These are phyloP conservation scores for Tiaroga cobitis DNA, from an alignment of 2,797 vertebrate genomes.

Conservation along the genomic window DNA sequence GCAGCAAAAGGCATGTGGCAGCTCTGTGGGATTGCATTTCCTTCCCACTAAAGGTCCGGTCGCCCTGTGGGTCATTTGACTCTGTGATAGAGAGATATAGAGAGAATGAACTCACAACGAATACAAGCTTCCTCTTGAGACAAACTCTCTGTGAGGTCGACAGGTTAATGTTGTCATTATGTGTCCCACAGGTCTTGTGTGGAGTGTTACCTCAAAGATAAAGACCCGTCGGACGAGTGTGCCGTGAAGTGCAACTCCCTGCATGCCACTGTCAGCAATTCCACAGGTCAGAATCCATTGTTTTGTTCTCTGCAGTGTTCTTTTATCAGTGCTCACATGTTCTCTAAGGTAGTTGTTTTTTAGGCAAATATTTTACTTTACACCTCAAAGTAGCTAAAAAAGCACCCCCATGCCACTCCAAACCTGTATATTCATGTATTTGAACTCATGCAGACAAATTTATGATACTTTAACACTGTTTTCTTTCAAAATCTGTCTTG, in stretches of 20 bases:
- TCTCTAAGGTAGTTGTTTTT: conserved; percentile 3
- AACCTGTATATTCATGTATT: background rate
- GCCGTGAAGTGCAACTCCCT: conserved; percentile 82
- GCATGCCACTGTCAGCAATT: conserved; percentile 82
- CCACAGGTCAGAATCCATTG: conserved; percentile 79
- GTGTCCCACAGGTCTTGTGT: conserved; percentile 85
- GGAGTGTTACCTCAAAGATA: conserved; percentile 88
- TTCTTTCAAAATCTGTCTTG: background rate
- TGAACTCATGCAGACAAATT: background rate
- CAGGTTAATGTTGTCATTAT: conserved; percentile 61
- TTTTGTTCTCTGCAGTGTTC: conserved; percentile 4
- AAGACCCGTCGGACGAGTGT: conserved; percentile 79
- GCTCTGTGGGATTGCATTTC: conserved; percentile 73
- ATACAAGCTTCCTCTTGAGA: conserved; percentile 53
- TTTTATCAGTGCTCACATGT: background rate
- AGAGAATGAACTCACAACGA: conserved; percentile 64
- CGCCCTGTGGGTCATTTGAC: conserved; percentile 68
- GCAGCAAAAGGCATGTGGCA: conserved; percentile 69
- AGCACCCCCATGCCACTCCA: background rate
- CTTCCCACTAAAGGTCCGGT: conserved; percentile 70
- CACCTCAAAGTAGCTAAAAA: background rate
- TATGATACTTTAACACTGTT: background rate
- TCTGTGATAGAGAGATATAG: conserved; percentile 60
- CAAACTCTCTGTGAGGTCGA: conserved; percentile 42
- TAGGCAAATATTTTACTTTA: background rate